A percentile compares a stretch with the other conserved stretches of the same genome.
Conservation (phyloP, 2,113 vertebrate species). For the Cyprinodon tularosa region DNA sequence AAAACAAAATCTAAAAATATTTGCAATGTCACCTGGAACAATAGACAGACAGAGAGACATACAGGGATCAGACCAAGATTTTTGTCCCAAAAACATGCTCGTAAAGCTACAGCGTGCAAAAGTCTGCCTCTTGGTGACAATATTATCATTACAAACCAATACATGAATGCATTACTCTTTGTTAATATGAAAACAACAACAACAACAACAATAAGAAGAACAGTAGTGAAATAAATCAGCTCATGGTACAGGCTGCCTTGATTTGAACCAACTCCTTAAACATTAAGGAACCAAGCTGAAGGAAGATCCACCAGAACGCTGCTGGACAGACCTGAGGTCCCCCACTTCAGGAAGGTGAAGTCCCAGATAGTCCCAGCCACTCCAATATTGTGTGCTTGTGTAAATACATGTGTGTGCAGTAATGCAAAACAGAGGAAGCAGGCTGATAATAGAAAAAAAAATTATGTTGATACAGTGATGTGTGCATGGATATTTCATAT, state of each 20-base stretch:
- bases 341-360: conserved; percentile 63
- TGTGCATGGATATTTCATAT: conserved; percentile 32
- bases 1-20: conserved; percentile 32
- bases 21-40: conserved; percentile 45
- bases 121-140: conserved; percentile 81
- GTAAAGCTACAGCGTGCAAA: conserved; percentile 92
- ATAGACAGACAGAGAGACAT: conserved; percentile 36
- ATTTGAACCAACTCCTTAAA: conserved; percentile 97
- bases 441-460: conserved; percentile 75
- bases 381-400: conserved; percentile 52
- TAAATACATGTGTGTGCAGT: conserved; percentile 45
- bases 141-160: conserved; percentile 81
- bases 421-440: conserved; percentile 56
- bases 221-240: conserved; percentile 79
- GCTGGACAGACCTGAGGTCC: conserved; percentile 84
- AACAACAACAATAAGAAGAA: conserved; percentile 79
- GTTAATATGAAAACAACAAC: conserved; percentile 79
- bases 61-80: conserved; percentile 64
- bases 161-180: conserved; percentile 86
- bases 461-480: conserved; percentile 34
- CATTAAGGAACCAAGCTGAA: conserved; percentile 96
- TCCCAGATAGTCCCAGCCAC: conserved; percentile 72
- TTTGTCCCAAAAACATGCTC: conserved; percentile 90
- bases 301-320: conserved; percentile 85
- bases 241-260: conserved; percentile 87